Conservation (phyloP, 2,888 invertebrate species). For the Drosophila leonis region DNA sequence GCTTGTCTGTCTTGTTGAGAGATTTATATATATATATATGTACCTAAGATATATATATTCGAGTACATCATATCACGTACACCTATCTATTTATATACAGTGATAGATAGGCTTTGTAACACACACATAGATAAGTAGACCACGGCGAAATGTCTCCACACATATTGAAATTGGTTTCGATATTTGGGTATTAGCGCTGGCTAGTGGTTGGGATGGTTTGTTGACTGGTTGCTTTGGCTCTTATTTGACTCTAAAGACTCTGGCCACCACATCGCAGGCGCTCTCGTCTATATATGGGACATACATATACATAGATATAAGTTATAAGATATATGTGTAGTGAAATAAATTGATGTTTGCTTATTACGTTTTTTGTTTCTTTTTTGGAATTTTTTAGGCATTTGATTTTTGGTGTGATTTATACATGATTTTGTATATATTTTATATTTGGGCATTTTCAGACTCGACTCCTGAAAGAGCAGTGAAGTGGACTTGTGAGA, state of each 20-base stretch:
- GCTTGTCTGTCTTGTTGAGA: slow-evolving; percentile 16
- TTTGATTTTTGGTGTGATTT: slow-evolving; percentile 39
- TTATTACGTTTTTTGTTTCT: slow-evolving; percentile 62
- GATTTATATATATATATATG: slow-evolving; percentile 1
- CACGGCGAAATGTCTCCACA: slow-evolving; percentile 78
- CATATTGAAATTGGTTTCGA: slow-evolving; percentile 63
- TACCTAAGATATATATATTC: slow-evolving; percentile 15
- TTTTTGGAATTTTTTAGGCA: slow-evolving; percentile 32
- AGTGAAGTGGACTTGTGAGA: slow-evolving; percentile 74
- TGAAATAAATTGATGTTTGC: slow-evolving; percentile 51
- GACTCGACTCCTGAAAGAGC: slow-evolving; percentile 66
- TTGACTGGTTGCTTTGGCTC: slow-evolving; percentile 59
- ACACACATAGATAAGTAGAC: slow-evolving; percentile 44
- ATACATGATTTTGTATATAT: slow-evolving; percentile 26
- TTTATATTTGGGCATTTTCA: slow-evolving; percentile 65
- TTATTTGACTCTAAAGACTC: slow-evolving; percentile 53
- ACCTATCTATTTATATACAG: slow-evolving; percentile 27
- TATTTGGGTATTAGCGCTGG: slow-evolving; percentile 73
- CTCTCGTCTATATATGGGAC: slow-evolving; percentile 54
- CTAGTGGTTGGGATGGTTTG: slow-evolving; percentile 70
- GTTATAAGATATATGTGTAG: slow-evolving; percentile 54
- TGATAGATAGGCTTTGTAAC: slow-evolving; percentile 25
- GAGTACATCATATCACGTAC: slow-evolving; percentile 16
- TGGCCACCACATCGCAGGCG: slow-evolving; percentile 59
- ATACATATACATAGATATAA: slow-evolving; percentile 53